Conservation (phyloP, 2,113 vertebrate species). For the Laterallus jamaicensis region DNA sequence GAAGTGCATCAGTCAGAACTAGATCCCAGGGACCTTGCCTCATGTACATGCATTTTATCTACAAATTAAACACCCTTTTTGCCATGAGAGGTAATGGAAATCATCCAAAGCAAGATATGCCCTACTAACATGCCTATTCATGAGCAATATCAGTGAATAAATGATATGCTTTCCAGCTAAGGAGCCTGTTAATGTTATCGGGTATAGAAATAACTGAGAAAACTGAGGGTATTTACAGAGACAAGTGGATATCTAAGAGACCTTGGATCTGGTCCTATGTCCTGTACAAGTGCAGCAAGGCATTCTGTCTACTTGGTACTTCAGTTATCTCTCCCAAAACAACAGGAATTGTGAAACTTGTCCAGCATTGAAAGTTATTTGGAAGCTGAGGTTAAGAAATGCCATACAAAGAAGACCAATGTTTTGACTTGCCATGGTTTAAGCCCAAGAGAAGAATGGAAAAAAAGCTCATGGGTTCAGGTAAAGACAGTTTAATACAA, state of each 20-base stretch:
- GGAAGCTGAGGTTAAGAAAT: neutral
- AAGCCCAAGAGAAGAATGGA: no score
- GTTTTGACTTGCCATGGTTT: neutral
- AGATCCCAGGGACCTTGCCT: neutral
- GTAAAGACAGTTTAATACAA: no score
- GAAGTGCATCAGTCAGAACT: neutral
- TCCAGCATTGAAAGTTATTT: neutral
- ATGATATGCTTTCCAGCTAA: neutral
- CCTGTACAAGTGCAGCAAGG: neutral
- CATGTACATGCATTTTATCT: neutral
- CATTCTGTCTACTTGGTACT: neutral
- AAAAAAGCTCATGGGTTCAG: no score
- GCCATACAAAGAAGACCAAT: neutral
- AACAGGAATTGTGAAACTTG: neutral
- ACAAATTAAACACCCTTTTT: neutral
- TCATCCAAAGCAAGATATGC: neutral
- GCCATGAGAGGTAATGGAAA: neutral
- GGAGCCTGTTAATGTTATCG: neutral
- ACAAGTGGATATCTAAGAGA: neutral
- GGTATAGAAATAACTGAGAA: neutral
- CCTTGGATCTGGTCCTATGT: neutral
- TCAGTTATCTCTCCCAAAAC: neutral
- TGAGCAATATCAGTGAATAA: neutral
- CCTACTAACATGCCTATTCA: neutral
- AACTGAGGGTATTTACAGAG: neutral